Conservation (phyloP, 2,888 invertebrate genomes). For the Embidobia sp. region DNA sequence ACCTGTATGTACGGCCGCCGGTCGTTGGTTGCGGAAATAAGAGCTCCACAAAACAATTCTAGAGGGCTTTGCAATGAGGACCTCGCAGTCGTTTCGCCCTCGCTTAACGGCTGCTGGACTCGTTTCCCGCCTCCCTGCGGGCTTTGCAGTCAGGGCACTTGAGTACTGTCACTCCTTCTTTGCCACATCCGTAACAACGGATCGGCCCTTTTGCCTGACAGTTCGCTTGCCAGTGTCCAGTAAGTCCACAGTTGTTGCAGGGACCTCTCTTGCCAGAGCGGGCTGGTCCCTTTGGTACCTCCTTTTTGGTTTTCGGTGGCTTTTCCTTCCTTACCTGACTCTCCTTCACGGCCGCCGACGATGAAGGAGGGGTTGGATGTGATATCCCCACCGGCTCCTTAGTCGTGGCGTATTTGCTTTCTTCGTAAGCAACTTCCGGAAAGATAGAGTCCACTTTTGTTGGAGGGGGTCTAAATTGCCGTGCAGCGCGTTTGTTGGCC, state of each 20-base stretch:
- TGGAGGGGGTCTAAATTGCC: not conserved
- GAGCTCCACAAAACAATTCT: no score
- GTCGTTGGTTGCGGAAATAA: no score
- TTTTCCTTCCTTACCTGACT: no score
- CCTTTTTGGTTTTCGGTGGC: not conserved
- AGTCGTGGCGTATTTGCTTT: not conserved
- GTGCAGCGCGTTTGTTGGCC: not conserved
- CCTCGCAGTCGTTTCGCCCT: not conserved
- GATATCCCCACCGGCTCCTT: no score
- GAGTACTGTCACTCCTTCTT: not conserved
- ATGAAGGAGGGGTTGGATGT: no score
- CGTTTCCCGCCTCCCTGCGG: slow-evolving; percentile 9
- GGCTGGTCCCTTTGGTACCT: not conserved
- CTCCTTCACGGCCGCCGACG: no score
- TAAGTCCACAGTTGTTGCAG: no score
- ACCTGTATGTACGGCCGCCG: no score
- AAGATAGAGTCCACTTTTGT: not conserved
- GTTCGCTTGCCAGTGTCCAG: not conserved
- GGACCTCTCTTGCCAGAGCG: not conserved
- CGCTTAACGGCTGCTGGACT: not conserved
- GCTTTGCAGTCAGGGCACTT: not conserved
- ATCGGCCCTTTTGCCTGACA: not conserved
- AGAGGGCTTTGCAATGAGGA: no score
- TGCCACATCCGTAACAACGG: not conserved
- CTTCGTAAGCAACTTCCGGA: not conserved